These are phyloP conservation scores for Machimus rusticus DNA, from an alignment of 2,888 invertebrate genomes.

Conservation along the genomic window DNA sequence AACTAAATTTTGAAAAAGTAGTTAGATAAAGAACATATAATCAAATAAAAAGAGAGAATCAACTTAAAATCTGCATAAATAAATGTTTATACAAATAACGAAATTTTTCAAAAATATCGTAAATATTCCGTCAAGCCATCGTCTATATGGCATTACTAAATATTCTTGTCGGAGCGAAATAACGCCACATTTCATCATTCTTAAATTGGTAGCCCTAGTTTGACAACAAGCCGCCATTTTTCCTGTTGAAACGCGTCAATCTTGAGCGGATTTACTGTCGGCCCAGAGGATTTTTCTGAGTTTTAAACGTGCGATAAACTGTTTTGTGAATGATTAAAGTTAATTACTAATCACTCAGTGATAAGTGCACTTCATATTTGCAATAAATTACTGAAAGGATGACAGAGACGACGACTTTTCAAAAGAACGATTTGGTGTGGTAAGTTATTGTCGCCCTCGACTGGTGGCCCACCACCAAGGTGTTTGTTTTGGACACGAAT, in stretches of 20 bases:
- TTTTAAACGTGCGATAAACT: background rate
- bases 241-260: slow-evolving; percentile 42
- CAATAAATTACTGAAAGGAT: background rate
- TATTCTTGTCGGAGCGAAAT: background rate
- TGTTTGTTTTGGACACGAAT: background rate
- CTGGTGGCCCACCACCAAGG: background rate
- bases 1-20: too few relatives aligned
- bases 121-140: background rate
- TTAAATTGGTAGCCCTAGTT: slow-evolving; percentile 10
- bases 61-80: too few relatives aligned
- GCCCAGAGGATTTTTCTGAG: background rate
- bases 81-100: background rate
- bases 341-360: background rate
- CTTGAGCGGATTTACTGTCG: background rate
- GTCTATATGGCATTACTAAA: background rate
- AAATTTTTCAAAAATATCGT: background rate
- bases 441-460: slow-evolving; percentile 13
- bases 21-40: too few relatives aligned
- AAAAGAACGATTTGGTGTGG: slow-evolving; percentile 39
- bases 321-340: background rate
- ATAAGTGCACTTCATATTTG: background rate
- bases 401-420: background rate
- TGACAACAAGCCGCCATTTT: slow-evolving; percentile 44
- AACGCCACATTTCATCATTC: background rate
- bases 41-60: too few relatives aligned